Evolutionary conservation across 1,140 invertebrate species (phyloP).

Genomic region (Bombus picipes): DNA sequence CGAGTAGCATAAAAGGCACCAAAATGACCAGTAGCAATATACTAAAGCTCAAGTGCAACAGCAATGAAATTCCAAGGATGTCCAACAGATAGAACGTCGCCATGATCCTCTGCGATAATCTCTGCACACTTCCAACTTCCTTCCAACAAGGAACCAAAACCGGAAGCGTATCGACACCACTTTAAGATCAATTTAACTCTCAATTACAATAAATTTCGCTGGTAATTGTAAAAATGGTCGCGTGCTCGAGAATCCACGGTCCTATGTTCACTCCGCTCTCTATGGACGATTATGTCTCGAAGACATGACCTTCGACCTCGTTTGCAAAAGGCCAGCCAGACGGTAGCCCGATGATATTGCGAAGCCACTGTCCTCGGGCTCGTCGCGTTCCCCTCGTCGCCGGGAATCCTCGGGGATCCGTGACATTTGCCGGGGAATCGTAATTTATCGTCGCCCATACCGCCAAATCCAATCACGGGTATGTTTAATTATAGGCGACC

Average conservation of each 20-base stretch:
- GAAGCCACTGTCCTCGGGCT: constrained; percentile 25
- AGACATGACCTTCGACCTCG: constrained; percentile 47
- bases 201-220: background rate
- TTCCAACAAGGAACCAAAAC: background rate
- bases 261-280: constrained; percentile 16
- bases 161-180: constrained; percentile 8
- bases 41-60: constrained; percentile 65
- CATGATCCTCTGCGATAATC: background rate
- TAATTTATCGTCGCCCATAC: constrained; percentile 9
- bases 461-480: constrained; percentile 7
- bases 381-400: background rate
- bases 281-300: constrained; percentile 32
- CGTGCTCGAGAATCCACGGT: constrained; percentile 24
- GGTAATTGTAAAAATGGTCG: constrained; percentile 43
- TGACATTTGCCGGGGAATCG: background rate
- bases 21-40: constrained; percentile 59
- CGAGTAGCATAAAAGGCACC: constrained; percentile 62
- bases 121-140: background rate
- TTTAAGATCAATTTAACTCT: background rate
- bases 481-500: constrained; percentile 42
- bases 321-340: constrained; percentile 44
- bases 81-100: constrained; percentile 45
- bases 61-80: constrained; percentile 62
- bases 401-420: background rate
- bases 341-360: constrained; percentile 28